phyloP scores from a whole-genome alignment of 1,140 invertebrate genomes.

The Drosophila rhopaloa region DNA sequence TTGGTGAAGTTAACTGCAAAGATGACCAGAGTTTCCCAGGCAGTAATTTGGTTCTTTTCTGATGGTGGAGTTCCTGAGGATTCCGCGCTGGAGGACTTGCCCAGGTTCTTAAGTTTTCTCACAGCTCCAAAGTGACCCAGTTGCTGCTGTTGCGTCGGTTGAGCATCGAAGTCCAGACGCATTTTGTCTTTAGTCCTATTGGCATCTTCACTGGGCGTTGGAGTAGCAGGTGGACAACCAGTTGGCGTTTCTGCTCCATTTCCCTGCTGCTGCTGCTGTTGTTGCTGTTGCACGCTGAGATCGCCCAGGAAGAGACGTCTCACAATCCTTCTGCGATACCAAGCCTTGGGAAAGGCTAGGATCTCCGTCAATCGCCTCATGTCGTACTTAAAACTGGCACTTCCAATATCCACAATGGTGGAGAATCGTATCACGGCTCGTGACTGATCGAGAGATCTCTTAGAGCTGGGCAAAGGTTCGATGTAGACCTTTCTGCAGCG shows the following conservation, averaged over 20 bases:
- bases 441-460: slow-evolving; percentile 86
- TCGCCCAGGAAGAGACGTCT: slow-evolving; percentile 97
- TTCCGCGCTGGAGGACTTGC: slow-evolving; percentile 77
- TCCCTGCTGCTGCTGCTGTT: slow-evolving; percentile 54
- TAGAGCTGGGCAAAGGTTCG: slow-evolving; percentile 86
- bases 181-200: slow-evolving; percentile 63
- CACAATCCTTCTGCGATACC: slow-evolving; percentile 97
- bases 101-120: slow-evolving; percentile 86
- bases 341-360: slow-evolving; percentile 98
- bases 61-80: slow-evolving; percentile 77
- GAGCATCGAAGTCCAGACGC: slow-evolving; percentile 63
- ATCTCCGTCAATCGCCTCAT: slow-evolving; percentile 99
- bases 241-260: slow-evolving; percentile 54
- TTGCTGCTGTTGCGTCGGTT: slow-evolving; percentile 40
- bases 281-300: slow-evolving; percentile 86
- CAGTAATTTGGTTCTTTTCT: slow-evolving; percentile 85
- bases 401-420: slow-evolving; percentile 97
- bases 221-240: slow-evolving; percentile 46
- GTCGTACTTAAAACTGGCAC: slow-evolving; percentile 99
- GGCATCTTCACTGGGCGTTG: slow-evolving; percentile 62
- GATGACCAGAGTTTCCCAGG: slow-evolving; percentile 97
- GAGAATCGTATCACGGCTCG: slow-evolving; percentile 95
- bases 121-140: slow-evolving; percentile 69
- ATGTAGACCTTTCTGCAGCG: slow-evolving; percentile 94
- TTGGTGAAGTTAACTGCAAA: slow-evolving; percentile 98